Evolutionary conservation across 1,140 invertebrate species (phyloP).

Genomic region (Hycleus cichorii): DNA sequence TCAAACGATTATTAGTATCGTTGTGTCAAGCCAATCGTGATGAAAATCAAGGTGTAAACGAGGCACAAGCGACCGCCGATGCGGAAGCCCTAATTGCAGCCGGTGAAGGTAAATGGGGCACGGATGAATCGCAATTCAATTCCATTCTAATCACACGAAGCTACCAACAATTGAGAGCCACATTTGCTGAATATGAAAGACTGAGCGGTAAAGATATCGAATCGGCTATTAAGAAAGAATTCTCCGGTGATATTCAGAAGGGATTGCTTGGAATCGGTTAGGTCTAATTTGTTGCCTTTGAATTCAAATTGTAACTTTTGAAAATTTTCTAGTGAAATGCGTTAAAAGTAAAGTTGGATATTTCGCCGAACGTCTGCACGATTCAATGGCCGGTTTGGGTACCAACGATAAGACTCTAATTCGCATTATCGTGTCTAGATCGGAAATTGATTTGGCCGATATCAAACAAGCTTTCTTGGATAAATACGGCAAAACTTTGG

Average conservation of each 20-base stretch:
- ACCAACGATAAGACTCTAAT: slow-evolving; percentile 87
- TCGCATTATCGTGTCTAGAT: slow-evolving; percentile 81
- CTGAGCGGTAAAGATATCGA: slow-evolving; percentile 74
- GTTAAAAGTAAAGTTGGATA: slow-evolving; percentile 87
- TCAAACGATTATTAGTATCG: slow-evolving; percentile 82
- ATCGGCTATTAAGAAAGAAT: slow-evolving; percentile 79
- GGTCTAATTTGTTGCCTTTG: slow-evolving; percentile 15
- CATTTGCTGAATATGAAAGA: slow-evolving; percentile 73
- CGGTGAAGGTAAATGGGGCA: slow-evolving; percentile 76
- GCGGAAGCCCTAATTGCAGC: slow-evolving; percentile 63
- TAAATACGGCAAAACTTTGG: slow-evolving; percentile 76
- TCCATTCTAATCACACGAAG: slow-evolving; percentile 71
- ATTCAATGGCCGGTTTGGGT: slow-evolving; percentile 82
- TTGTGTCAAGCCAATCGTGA: slow-evolving; percentile 72
- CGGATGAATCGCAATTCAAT: slow-evolving; percentile 81
- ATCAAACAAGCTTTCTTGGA: slow-evolving; percentile 84
- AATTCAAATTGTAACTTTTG: neutral
- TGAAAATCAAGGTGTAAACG: slow-evolving; percentile 65
- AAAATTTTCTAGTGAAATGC: slow-evolving; percentile 62
- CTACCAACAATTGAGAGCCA: slow-evolving; percentile 71
- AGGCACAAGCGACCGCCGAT: slow-evolving; percentile 58
- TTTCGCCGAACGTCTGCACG: slow-evolving; percentile 85
- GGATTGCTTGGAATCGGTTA: slow-evolving; percentile 81
- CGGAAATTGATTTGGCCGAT: slow-evolving; percentile 86
- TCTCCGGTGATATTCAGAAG: slow-evolving; percentile 76